Percentiles rank a stretch among this genome's conserved stretches.
phyloP scores from a whole-genome alignment of 2,113 vertebrate genomes.

The Microtus pennsylvanicus region DNA sequence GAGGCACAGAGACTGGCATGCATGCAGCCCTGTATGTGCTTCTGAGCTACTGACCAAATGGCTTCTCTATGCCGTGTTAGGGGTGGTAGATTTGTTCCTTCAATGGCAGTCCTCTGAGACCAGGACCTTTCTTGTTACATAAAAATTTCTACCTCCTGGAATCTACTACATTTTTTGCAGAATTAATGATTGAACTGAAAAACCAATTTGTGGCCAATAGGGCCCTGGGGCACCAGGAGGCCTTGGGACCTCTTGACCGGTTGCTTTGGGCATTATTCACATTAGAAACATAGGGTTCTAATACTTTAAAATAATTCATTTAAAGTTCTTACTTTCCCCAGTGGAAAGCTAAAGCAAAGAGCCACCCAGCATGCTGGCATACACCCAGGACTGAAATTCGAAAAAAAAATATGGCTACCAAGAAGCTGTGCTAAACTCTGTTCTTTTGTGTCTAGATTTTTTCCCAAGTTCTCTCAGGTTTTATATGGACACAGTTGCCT shows the following conservation, averaged over 20 bases:
- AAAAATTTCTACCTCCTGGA: not conserved
- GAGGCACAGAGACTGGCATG: not conserved
- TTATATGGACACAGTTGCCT: too few relatives aligned
- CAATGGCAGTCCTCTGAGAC: not conserved
- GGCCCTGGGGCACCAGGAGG: not conserved
- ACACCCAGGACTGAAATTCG: not conserved
- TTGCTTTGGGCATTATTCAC: not conserved
- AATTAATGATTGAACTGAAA: not conserved
- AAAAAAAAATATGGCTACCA: too few relatives aligned
- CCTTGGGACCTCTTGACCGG: not conserved
- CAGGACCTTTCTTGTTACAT: not conserved
- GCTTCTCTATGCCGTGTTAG: not conserved
- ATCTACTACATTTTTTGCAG: not conserved
- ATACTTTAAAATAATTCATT: not conserved
- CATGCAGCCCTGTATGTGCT: too few relatives aligned
- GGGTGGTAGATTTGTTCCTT: not conserved
- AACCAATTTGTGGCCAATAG: not conserved
- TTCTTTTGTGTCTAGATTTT: too few relatives aligned
- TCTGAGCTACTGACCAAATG: accelerated
- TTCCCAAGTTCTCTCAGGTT: too few relatives aligned
- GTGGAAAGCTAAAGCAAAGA: not conserved
- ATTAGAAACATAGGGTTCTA: not conserved
- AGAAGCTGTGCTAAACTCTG: too few relatives aligned
- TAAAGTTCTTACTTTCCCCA: not conserved
- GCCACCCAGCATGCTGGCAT: not conserved